phyloP scores from a whole-genome alignment of 2,797 vertebrate species.

The Mycteria americana region DNA sequence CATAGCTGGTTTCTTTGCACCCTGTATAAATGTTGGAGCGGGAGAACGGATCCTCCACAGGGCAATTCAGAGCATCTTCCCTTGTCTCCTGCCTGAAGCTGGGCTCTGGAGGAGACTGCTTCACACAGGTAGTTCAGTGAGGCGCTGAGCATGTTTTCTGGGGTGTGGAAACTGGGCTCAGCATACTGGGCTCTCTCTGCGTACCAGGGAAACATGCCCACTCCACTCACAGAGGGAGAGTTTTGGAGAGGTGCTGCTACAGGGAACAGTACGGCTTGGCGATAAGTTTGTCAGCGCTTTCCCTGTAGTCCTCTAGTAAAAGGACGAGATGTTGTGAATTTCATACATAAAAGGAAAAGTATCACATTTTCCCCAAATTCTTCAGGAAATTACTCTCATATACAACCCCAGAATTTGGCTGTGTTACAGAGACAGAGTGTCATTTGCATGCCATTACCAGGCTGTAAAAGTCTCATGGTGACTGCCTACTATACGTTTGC shows the following conservation, averaged over 20 bases:
- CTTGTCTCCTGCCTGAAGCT: neutral
- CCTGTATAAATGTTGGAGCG: neutral
- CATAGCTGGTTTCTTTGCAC: neutral
- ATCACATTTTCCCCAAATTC: slow-evolving; percentile 82
- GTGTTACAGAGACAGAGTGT: slow-evolving; percentile 79
- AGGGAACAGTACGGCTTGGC: neutral
- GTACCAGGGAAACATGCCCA: neutral
- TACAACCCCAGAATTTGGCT: slow-evolving; percentile 78
- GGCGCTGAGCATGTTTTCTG: neutral
- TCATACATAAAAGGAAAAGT: slow-evolving; percentile 81
- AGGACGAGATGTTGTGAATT: slow-evolving; percentile 68
- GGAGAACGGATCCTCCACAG: neutral
- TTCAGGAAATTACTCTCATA: slow-evolving; percentile 88
- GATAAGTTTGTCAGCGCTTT: neutral
- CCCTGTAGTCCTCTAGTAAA: slow-evolving; percentile 44
- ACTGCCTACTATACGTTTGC: slow-evolving; percentile 68
- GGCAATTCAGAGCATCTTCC: neutral
- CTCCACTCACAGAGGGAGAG: neutral
- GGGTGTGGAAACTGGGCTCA: neutral
- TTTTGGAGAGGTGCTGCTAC: slow-evolving; percentile 35
- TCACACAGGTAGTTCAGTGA: too few species aligned
- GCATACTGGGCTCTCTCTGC: neutral
- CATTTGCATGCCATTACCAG: slow-evolving; percentile 82
- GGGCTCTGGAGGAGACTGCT: neutral
- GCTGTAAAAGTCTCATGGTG: slow-evolving; percentile 78